Base-by-base conservation (phyloP, 1,140 invertebrate species). In the Teleopsis dalmanni region DNA sequence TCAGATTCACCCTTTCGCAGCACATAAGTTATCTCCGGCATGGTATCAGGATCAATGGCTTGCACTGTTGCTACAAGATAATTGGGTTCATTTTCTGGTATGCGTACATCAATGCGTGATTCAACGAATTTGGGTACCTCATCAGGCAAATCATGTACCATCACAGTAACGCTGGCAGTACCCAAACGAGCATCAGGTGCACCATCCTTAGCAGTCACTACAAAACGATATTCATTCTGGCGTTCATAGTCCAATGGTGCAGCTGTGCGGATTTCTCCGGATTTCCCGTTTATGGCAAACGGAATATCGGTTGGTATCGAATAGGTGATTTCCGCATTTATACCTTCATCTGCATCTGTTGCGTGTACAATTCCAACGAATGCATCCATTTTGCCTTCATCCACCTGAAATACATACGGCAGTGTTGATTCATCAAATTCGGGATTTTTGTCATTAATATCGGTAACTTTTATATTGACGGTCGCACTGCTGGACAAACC, bases 381-480 rank as follows among this genome's bases (percentile, higher is more conserved):
- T 36, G 78, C 78, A 40, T 81, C 76, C 0, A 76, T 71, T 34
- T 78, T 74, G 43, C 89, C 89, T 78, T 94, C 91, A 60, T 87
- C 84, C 0, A 93, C 85, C 9, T 79, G 72, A 65, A 93, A 93
- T 18, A 80, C 75, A 57, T 93, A 93, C 0, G 87, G 86, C 33
- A 81, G 56, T 4, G 70, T 72, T 10, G 73, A 73, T 22, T 81
- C 80, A 6, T 85, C 77, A 62, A 93, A 93, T 55, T 85, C 84
- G 0, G 85, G 87, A 72, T 87, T 91, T 53, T 91, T 89, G 57
- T 94, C 90, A 59, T 94, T 93, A 29, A 91, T 89, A 60, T 93
- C 91, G 1, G 87, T 88, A 0, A 95, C 85, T 62, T 84, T 85
- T 16, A 95, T 88, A 58, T 91, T 90, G 0, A 93, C 84, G 2